Evolutionary conservation across 1,140 invertebrate species (phyloP), one percentile per base, ranked within the genome.

Genomic region (Amphibalanus amphitrite): DNA sequence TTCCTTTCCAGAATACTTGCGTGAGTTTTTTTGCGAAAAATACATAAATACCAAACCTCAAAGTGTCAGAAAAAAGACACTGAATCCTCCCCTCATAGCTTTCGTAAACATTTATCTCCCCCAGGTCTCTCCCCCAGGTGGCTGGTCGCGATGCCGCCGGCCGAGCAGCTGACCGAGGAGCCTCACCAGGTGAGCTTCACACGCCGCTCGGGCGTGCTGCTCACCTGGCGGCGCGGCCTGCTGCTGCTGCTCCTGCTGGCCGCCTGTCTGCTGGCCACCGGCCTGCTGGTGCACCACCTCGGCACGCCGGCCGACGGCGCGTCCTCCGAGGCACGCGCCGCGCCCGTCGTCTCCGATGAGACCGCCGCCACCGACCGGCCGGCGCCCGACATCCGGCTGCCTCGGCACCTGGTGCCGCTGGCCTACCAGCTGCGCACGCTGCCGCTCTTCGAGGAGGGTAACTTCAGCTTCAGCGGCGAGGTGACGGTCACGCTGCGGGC

Each of bases 391-490:
- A 71, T 73, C 13, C 69, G 69, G 28, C 29, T 91, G 72, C 88
- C 89, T 0, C 83, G 77, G 65, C 83, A 84, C 65, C 80, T 91
- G 0, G 78, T 83, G 26, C 89, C 89, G 0, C 78, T 87, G 28
- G 84, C 83, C 4, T 91, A 92, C 76, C 83, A 86, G 70, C 77
- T 91, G 1, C 83, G 84, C 74, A 76, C 91, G 47, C 84, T 86
- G 30, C 90, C 90, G 0, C 88, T 87, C 74, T 84, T 91, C 70
- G 65, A 67, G 65, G 82, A 86, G 25, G 76, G 82, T 17, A 83
- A 85, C 72, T 86, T 86, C 74, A 82, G 80, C 30, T 88, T 87
- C 77, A 26, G 28, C 28, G 65, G 65, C 13, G 26, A 67, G n/a
- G 65, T 67, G 3, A 67, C 38, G 3, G 69, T 76, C 25, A n/a